Base-by-base conservation (phyloP, 2,888 invertebrate genomes). In the Lumbricus terrestris region DNA sequence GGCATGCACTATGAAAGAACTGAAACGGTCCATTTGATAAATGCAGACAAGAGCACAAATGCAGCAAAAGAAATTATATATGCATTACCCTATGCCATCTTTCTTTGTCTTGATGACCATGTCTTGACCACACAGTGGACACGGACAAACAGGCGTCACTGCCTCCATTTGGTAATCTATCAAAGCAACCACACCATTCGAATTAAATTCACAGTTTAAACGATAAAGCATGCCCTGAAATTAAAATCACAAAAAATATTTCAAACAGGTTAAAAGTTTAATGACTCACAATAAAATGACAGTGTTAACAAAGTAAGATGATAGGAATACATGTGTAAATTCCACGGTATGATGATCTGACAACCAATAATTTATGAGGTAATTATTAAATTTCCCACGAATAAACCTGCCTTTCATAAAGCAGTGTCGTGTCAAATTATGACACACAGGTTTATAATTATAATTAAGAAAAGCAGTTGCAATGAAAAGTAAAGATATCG, bases 61-160 rank as follows among this genome's bases (percentile, higher is more conserved):
- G 13, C 33, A 82, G 54, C 33, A 90, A 29, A 34, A 15, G 38
- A 89, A 38, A 35, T 29, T 18, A 33, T 23, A 88, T 34, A 34
- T 5, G 88, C 89, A 92, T 91, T 90, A 95, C 94, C 94, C 94
- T 92, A 93, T 93, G 29, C 96, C 96, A 93, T 97, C 97, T 93
- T 96, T 97, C 93, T 96, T 97, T 2, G 96, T 96, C 93, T 96
- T 96, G 0, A 98, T 93, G 0, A 96, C 95, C 96, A 98, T 97
- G 91, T 97, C 96, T 83, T 92, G 92, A n/a, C 93, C 96, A 94
- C 98, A 98, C 93, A 96, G 96, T 0, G 97, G 97, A 94, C 98
- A 98, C 93, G 97, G 97, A 91, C 97, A 95, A 20, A 96, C 94
- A 35, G 91, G 83, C 33, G 20, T 33, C 34, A 69, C 82, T 18